Conservation (phyloP, 2,113 vertebrate genomes). For the Anarrhichthys ocellatus region DNA sequence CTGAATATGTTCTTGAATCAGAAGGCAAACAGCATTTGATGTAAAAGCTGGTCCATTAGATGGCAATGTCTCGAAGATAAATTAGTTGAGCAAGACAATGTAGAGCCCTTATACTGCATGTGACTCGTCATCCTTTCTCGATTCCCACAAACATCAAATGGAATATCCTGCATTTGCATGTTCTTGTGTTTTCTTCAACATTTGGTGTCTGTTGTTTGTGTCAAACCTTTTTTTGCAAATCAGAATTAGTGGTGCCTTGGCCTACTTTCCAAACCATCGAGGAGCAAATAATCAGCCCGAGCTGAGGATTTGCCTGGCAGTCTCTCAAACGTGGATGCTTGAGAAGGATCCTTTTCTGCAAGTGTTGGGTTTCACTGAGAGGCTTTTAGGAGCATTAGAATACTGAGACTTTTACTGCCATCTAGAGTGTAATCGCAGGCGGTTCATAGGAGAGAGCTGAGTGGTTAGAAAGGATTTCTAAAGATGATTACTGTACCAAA, state of each 20-base stretch:
- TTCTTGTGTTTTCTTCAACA: slow-evolving; percentile 12
- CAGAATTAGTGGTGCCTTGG: slow-evolving; percentile 56
- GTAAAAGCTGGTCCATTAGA: slow-evolving; percentile 8
- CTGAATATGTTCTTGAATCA: slow-evolving; percentile 20
- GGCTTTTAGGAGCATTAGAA: slow-evolving; percentile 11
- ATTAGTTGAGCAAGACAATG: neutral
- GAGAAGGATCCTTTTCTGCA: slow-evolving; percentile 57
- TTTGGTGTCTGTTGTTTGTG: slow-evolving; percentile 33
- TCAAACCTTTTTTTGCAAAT: slow-evolving; percentile 52
- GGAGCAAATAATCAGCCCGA: slow-evolving; percentile 69
- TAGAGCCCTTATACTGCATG: neutral
- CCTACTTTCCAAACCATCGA: slow-evolving; percentile 74
- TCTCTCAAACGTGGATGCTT: slow-evolving; percentile 65
- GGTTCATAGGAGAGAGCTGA: neutral
- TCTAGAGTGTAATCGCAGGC: slow-evolving; percentile 59
- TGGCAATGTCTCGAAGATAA: neutral
- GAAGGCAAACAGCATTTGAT: slow-evolving; percentile 14
- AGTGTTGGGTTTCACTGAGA: slow-evolving; percentile 53
- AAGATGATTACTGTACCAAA: neutral
- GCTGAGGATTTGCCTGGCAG: slow-evolving; percentile 71
- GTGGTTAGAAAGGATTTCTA: neutral
- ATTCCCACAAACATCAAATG: slow-evolving; percentile 5
- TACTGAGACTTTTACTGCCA: slow-evolving; percentile 76
- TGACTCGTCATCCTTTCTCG: neutral
- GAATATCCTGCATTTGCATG: neutral